Conservation (phyloP, 23 tunicate genomes). For the Trididemnum clinides region DNA sequence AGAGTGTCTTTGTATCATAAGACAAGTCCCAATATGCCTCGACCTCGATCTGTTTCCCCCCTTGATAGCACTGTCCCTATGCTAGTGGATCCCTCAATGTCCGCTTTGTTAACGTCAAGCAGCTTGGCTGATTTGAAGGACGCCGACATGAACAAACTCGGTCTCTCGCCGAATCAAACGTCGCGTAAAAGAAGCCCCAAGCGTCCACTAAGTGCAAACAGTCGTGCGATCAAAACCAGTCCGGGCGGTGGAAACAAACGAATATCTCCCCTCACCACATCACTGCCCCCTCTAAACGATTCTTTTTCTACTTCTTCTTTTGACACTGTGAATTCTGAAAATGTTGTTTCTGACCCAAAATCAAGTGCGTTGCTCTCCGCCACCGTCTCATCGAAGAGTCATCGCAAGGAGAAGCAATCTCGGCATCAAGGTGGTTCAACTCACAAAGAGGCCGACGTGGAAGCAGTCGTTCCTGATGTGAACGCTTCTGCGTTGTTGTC, state of each 20-base stretch:
- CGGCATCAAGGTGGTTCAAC: too few relatives aligned
- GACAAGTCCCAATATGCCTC: slow-evolving; percentile 42
- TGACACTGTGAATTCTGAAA: slow-evolving; percentile 14
- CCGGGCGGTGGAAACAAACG: background rate
- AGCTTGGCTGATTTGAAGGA: slow-evolving; percentile 30
- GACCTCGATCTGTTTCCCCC: slow-evolving; percentile 68
- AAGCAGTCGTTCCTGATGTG: too few relatives aligned
- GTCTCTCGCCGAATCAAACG: background rate
- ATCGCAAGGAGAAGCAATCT: too few relatives aligned
- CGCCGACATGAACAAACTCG: slow-evolving; percentile 18
- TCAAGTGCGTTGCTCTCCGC: too few relatives aligned
- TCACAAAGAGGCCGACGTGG: too few relatives aligned
- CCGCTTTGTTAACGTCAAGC: slow-evolving; percentile 23
- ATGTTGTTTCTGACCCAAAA: too few relatives aligned
- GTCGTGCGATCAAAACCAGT: background rate
- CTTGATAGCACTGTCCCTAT: slow-evolving; percentile 25
- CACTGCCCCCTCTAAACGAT: slow-evolving; percentile 7
- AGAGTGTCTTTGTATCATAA: slow-evolving; percentile 65
- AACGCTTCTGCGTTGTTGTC: too few relatives aligned
- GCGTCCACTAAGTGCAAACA: slow-evolving; percentile 41
- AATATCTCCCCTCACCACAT: slow-evolving; percentile 4
- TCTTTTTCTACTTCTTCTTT: slow-evolving; percentile 2
- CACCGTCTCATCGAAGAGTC: too few relatives aligned
- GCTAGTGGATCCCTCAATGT: background rate
- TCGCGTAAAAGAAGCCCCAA: slow-evolving; percentile 27